Evolutionary conservation across 1,140 invertebrate genomes (phyloP), one percentile per base, ranked within the genome.

Genomic region (Oncopeltus fasciatus): DNA sequence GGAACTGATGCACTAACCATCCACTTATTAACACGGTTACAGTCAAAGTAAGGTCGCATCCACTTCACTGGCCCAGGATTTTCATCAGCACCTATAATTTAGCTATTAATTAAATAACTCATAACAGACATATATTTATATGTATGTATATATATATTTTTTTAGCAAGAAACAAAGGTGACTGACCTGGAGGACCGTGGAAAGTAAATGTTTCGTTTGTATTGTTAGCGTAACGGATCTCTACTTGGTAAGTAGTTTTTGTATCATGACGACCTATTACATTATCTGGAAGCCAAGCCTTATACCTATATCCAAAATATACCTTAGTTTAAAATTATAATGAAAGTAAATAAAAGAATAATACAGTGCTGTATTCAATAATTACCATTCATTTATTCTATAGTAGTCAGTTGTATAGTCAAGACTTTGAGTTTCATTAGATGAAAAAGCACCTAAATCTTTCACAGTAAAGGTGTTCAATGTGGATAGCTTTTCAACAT

Each of bases 21-120:
- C 95, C 95, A 98, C 73, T 93, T 90, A 75, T 98, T 95, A 0
- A 93, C 88, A 66, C 92, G 78, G 12, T 88, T 89, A 74, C 95
- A 98, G 76, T 98, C 95, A 75, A 95, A 98, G 74, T 98, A 98
- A 0, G 95, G 95, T 63, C 85, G 75, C 1, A 90, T 95, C 83
- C 90, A 96, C 74, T 91, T 87, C 0, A 98, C 90, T 33, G 95
- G 94, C 14, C 92, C 90, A 49, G 86, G 86, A 71, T 76, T 78
- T 79, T 93, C 89, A 75, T 94, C 90, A 64, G 89, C 86, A 53
- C 87, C 82, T 80, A 68, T 66, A 59, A 67, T 51, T 51, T 2
- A 59, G 24, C 53, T 60, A 60, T 11, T 62, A 62, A 8, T 62
- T 43, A 28, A 33, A 49, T 53, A 28, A 51, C 28, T 60, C 18